phyloP scores from a whole-genome alignment of 1,140 invertebrate species.

The Orchestia grillus region DNA sequence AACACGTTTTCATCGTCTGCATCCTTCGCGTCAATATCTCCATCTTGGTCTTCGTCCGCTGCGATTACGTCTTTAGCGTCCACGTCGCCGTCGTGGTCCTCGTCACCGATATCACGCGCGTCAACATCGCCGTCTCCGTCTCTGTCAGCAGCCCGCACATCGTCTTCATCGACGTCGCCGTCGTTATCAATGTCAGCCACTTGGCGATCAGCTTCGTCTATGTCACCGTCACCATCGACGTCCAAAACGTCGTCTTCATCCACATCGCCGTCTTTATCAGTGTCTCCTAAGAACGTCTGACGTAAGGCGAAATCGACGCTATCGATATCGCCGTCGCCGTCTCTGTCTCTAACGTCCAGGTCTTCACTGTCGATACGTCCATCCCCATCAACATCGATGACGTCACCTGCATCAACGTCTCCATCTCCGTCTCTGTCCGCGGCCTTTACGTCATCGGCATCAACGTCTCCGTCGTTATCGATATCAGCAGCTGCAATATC shows the following conservation, averaged over 20 bases:
- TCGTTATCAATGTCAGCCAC: slow-evolving; percentile 66
- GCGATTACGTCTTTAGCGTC: slow-evolving; percentile 64
- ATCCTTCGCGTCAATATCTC: slow-evolving; percentile 64
- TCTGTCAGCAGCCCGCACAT: slow-evolving; percentile 61
- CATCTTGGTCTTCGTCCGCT: slow-evolving; percentile 65
- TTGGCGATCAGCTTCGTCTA: slow-evolving; percentile 59
- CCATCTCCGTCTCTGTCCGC: slow-evolving; percentile 66
- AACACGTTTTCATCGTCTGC: slow-evolving; percentile 62
- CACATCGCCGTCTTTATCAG: slow-evolving; percentile 56
- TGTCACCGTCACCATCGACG: slow-evolving; percentile 60
- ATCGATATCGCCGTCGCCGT: slow-evolving; percentile 64
- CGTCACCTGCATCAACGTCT: slow-evolving; percentile 61
- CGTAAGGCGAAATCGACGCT: slow-evolving; percentile 51
- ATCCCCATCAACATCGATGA: slow-evolving; percentile 63
- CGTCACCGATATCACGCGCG: slow-evolving; percentile 64
- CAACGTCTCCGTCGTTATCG: slow-evolving; percentile 60
- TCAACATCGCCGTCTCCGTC: slow-evolving; percentile 66
- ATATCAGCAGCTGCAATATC: slow-evolving; percentile 55
- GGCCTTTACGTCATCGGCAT: slow-evolving; percentile 59
- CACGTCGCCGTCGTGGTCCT: slow-evolving; percentile 65
- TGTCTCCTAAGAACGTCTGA: slow-evolving; percentile 23
- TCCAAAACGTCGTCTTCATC: slow-evolving; percentile 57
- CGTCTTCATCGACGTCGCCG: slow-evolving; percentile 62
- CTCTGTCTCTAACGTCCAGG: slow-evolving; percentile 64
- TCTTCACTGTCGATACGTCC: slow-evolving; percentile 64